Base-by-base conservation (phyloP, 2,113 vertebrate genomes). In the Protomyctophum bolini region DNA sequence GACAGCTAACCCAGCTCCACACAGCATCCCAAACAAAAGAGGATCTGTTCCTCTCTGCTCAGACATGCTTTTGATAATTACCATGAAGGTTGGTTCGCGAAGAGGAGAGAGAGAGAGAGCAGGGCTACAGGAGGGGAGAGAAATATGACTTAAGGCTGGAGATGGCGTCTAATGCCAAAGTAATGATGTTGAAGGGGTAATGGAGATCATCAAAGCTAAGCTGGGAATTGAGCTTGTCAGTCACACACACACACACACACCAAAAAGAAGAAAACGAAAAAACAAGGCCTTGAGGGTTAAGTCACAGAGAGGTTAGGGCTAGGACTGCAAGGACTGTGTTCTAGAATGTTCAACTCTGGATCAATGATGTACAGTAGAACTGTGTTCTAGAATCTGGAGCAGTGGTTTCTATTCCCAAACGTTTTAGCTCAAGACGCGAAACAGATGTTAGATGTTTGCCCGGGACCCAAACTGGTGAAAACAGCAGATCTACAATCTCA, bases 31-130 rank as follows among this genome's bases (percentile, higher is more conserved):
- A 79, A 68, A 86, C 81, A 86, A 86, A 83, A 72, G 76, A 58
- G 67, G 71, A 68, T 63, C 67, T 81, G 77, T 78, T 85, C 70
- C 71, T 6, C 68, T 58, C 68, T 86, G 86, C 75, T 79, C 79
- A 63, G 84, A 73, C 84, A 86, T 66, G 77, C 68, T 76, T 55
- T 41, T 72, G 73, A 70, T 87, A 87, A 86, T 81, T 84, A 80
- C 82, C 68, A 54, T 48, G 62, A 76, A 15, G 66, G 33, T 41
- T 41, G 33, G 3, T 41, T 1, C 33, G 33, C 21, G 21, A 3
- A 6, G 33, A 41, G 33, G 21, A 21, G 21, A 21, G 33, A 6
- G 33, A 41, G 33, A 6, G 33, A 41, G 33, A 41, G 33, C 33
- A 41, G 33, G 33, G 33, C 33, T 41, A 41, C 33, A 41, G 69